phyloP scores from a whole-genome alignment of 2,888 invertebrate genomes.

The Oscheius onirici region DNA sequence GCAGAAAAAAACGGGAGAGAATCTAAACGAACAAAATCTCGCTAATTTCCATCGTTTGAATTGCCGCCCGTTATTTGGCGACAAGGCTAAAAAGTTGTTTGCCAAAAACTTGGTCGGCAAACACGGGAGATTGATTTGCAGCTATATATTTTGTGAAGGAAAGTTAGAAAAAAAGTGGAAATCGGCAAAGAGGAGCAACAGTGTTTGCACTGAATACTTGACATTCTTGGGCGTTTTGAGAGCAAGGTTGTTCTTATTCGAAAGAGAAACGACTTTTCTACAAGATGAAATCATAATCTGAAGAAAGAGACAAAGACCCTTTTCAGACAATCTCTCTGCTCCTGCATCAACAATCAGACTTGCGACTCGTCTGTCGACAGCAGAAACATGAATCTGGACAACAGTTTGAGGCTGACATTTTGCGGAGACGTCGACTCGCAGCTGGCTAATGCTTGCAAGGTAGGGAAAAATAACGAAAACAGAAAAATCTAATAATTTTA shows the following conservation, averaged over 20 bases:
- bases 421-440: constrained; percentile 16
- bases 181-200: too few relatives aligned
- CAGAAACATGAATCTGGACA: constrained; percentile 27
- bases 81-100: too few relatives aligned
- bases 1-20: too few relatives aligned
- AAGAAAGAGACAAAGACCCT: not conserved
- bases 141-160: too few relatives aligned
- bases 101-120: too few relatives aligned
- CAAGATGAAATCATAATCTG: not conserved
- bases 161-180: too few relatives aligned
- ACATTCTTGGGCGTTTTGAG: too few relatives aligned
- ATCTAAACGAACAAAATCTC: too few relatives aligned
- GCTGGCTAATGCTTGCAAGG: constrained; percentile 11
- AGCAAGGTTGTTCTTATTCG: not conserved
- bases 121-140: too few relatives aligned
- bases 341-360: constrained; percentile 20
- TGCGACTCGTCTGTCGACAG: constrained; percentile 27
- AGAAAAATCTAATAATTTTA: constrained; percentile 7
- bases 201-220: too few relatives aligned
- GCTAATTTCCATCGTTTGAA: too few relatives aligned
- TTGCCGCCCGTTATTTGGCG: too few relatives aligned
- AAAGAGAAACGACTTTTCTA: not conserved
- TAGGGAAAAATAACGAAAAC: not conserved
- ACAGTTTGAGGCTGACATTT: constrained; percentile 23
- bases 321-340: constrained; percentile 24